Base-by-base conservation (phyloP, 2,888 invertebrate genomes). In the Netelia virgata region DNA sequence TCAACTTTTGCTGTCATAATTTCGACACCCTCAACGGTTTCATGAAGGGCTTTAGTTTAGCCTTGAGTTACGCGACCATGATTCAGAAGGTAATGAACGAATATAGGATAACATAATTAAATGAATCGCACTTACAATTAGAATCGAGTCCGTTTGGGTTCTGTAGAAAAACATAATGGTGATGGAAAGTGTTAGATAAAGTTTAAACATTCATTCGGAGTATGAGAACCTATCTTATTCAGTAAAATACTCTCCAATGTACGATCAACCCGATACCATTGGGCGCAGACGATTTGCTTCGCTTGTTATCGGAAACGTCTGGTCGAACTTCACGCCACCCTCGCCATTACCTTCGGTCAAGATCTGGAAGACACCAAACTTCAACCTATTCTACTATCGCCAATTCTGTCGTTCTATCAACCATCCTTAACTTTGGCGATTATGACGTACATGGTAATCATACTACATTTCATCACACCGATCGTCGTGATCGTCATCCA, bases 21-120 rank as follows among this genome's bases (percentile, higher is more conserved):
- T 70, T 47, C 8, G 9, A 55, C 3, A 86, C 85, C 53, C 81
- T 89, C 6, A 75, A 61, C 61, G 50, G 84, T 5, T 50, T 86
- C 3, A 69, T 86, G 11, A 86, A 77, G 11, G 83, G 85, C 14
- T 57, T 88, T 28, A 80, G 86, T 8, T 57, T 84, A 11, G n/a
- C 76, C 0, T 47, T 87, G 23, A 76, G 86, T 28, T 86, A 69
- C 23, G 41, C 72, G 10, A 64, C 75, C 0, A 63, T 36, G 23
- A 41, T 73, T 11, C 47, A 68, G n/a, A 85, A 85, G 82, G 85
- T 85, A 43, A 66, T 47, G 10, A n/a, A 14, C 16, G 14, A 47
- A 53, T 53, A 16, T 61, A 61, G 36, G 61, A 70, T 53, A 18
- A 1, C 47, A 14, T 14, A 47, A 1, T 8, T 47, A 14, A 47